Evolutionary conservation across 2,797 vertebrate species (phyloP).

Genomic region (Agapornis canus): DNA sequence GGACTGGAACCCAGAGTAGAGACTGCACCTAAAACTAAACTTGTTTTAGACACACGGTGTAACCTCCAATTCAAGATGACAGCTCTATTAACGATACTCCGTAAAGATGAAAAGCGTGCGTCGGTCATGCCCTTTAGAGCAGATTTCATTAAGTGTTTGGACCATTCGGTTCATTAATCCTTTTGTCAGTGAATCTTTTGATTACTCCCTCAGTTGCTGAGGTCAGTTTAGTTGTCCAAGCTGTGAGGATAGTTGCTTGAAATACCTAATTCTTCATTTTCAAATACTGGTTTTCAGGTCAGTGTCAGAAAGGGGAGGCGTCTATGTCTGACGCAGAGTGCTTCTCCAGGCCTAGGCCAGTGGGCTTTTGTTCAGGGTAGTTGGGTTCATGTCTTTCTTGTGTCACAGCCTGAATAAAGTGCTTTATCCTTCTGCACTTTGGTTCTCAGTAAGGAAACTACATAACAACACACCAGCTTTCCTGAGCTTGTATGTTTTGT

Average conservation of each 20-base stretch:
- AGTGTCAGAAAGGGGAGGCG: fast-evolving
- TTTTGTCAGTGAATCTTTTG: background rate
- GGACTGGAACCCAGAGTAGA: background rate
- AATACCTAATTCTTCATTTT: background rate
- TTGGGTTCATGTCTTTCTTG: background rate
- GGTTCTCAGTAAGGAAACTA: background rate
- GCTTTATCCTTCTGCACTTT: background rate
- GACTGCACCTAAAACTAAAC: background rate
- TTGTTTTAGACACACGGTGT: background rate
- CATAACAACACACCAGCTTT: fast-evolving
- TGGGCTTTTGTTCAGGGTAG: fast-evolving
- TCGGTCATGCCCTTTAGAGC: background rate
- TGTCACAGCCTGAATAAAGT: background rate
- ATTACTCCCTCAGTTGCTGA: background rate
- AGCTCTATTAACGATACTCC: background rate
- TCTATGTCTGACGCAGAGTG: background rate
- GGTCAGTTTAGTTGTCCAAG: background rate
- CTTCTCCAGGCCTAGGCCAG: background rate
- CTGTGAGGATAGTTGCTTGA: background rate
- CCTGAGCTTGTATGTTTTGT: fast-evolving
- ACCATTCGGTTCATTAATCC: background rate
- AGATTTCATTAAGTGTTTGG: background rate
- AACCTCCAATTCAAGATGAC: background rate
- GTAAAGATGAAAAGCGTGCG: background rate
- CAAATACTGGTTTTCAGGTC: background rate